Evolutionary conservation across 2,888 invertebrate genomes (phyloP).

Genomic region (Gryllus longicercus): DNA sequence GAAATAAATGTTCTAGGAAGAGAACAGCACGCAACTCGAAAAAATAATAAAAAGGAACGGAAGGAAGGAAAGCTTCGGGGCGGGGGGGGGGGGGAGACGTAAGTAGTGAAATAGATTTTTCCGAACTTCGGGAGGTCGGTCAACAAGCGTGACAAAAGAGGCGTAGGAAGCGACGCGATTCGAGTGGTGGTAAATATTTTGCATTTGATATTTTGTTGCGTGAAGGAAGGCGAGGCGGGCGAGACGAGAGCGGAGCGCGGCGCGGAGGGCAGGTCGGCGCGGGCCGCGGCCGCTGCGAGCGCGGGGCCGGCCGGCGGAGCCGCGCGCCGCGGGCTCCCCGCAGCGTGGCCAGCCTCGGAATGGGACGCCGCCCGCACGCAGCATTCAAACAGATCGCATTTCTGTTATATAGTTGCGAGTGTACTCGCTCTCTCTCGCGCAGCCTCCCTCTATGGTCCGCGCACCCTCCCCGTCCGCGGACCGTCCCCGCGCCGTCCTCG

Average conservation of each 20-base stretch:
- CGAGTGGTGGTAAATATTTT: too few species aligned
- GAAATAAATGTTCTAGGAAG: too few species aligned
- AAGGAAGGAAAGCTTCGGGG: too few species aligned
- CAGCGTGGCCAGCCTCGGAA: background rate
- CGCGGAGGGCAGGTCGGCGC: too few species aligned
- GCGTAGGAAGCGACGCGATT: too few species aligned
- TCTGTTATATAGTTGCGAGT: background rate
- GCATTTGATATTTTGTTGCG: background rate
- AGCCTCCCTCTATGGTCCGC: background rate
- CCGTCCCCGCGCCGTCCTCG: background rate
- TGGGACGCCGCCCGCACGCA: background rate
- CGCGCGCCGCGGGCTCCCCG: background rate
- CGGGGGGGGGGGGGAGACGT: too few species aligned
- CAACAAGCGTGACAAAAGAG: too few species aligned
- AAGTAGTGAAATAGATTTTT: too few species aligned
- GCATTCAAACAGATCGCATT: slow-evolving; percentile 6
- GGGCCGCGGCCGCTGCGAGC: background rate
- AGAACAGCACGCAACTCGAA: too few species aligned
- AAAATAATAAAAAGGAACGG: too few species aligned
- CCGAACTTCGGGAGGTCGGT: too few species aligned
- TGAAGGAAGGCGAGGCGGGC: background rate
- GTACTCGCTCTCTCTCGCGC: background rate
- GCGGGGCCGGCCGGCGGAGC: background rate
- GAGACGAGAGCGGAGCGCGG: too few species aligned
- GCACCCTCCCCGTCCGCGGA: background rate